Conservation (phyloP, 2,113 vertebrate species). For the Macrotus californicus region DNA sequence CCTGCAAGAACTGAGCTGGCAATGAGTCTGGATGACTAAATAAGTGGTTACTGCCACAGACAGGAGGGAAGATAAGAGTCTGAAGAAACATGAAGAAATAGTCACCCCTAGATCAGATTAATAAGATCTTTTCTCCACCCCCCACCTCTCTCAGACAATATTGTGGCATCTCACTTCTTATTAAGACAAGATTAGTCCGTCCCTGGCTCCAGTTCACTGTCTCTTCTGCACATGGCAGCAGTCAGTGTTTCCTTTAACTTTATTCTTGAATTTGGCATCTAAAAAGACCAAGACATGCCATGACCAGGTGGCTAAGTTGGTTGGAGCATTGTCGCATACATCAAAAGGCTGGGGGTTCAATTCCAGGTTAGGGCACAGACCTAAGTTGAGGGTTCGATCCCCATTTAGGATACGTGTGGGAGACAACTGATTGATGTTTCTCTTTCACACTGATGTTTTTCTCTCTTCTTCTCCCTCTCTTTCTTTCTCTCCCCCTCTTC, state of each 20-base stretch:
- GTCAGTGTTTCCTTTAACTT: background rate
- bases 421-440: too few species aligned
- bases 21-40: background rate
- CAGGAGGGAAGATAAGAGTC: background rate
- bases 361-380: too few species aligned
- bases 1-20: background rate
- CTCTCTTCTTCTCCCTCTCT: too few species aligned
- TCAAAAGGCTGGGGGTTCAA: too few species aligned
- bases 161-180: background rate
- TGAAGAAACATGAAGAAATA: background rate
- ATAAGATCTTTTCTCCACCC: background rate
- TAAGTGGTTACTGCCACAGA: background rate
- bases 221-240: background rate
- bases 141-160: background rate
- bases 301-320: too few species aligned
- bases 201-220: background rate
- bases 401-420: too few species aligned
- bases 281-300: background rate
- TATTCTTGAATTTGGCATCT: background rate
- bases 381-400: too few species aligned
- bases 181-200: background rate
- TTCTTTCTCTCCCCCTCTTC: too few species aligned
- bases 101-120: background rate
- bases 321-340: too few species aligned
- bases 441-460: too few species aligned